phyloP scores from a whole-genome alignment of 1,140 invertebrate genomes.

The Caerostris extrusa region DNA sequence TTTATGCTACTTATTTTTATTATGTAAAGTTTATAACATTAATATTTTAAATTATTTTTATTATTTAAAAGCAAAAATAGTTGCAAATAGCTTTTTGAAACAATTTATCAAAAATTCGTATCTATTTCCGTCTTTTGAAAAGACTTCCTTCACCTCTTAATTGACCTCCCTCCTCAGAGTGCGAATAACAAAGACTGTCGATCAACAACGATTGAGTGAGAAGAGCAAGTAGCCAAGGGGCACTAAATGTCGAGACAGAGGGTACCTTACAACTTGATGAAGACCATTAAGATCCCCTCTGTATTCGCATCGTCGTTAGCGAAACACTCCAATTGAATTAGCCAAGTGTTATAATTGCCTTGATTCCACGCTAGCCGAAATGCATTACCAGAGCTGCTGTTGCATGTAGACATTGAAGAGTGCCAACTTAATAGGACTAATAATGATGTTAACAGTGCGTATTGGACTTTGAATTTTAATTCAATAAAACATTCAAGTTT shows the following conservation, averaged over 20 bases:
- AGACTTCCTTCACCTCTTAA: not conserved
- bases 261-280: constrained; percentile 51
- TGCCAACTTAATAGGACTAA: not conserved
- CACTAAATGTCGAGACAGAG: constrained; percentile 55
- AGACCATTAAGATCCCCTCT: constrained; percentile 56
- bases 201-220: constrained; percentile 27
- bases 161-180: not conserved
- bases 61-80: too few species aligned
- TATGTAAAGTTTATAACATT: too few species aligned
- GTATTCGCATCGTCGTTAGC: constrained; percentile 41
- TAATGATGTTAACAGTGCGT: not conserved
- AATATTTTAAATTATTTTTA: too few species aligned
- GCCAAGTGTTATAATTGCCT: constrained; percentile 50
- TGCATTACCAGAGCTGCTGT: not conserved
- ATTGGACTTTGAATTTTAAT: not conserved
- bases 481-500: too few species aligned
- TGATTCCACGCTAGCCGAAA: constrained; percentile 1
- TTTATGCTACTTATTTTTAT: too few species aligned
- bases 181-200: not conserved
- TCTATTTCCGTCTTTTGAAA: not conserved
- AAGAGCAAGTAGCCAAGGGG: constrained; percentile 37
- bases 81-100: too few species aligned
- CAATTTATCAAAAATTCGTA: too few species aligned
- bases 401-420: not conserved
- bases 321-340: constrained; percentile 9